phyloP scores from a whole-genome alignment of 2,888 invertebrate species.

The Charanyca ferruginea region DNA sequence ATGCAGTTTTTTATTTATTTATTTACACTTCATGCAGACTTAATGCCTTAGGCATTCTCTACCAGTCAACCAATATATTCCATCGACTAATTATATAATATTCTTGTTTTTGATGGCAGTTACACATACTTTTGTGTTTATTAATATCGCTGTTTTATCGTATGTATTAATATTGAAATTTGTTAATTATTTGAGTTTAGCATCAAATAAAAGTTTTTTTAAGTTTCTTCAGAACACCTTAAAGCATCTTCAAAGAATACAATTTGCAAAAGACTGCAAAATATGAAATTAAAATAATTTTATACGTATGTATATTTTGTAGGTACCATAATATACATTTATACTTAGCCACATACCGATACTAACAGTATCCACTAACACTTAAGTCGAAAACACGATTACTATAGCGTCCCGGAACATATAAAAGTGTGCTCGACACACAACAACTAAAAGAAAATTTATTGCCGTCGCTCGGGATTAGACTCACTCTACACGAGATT shows the following conservation, averaged over 20 bases:
- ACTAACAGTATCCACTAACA: background rate
- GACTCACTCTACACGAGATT: constrained; percentile 42
- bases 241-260: background rate
- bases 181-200: background rate
- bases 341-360: background rate
- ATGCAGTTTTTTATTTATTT: no score
- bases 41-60: no score
- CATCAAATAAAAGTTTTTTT: no score
- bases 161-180: background rate
- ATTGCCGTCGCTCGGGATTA: constrained; percentile 39
- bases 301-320: background rate
- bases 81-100: no score
- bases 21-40: no score
- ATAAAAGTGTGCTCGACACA: constrained; percentile 26
- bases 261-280: background rate
- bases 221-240: background rate
- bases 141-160: background rate
- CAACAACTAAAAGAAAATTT: constrained; percentile 46
- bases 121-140: background rate
- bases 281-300: no score
- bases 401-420: constrained; percentile 7
- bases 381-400: constrained; percentile 20
- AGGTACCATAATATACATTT: background rate
- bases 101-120: no score
- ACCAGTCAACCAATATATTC: no score